phyloP scores from a whole-genome alignment of 2,113 vertebrate species.

The Myocastor coypus region DNA sequence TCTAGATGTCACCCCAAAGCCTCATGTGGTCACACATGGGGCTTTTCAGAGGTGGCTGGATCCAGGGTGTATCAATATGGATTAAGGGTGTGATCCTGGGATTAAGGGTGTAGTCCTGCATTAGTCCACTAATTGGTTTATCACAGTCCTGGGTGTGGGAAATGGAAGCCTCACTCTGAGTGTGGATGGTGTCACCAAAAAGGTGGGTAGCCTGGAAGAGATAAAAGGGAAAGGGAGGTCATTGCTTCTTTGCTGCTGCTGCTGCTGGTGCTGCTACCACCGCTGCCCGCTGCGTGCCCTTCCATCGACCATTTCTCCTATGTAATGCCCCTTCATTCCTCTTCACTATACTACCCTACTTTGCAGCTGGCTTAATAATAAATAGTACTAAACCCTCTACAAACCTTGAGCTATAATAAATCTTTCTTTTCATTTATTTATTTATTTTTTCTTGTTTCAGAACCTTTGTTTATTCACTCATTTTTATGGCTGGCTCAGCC shows the following conservation, averaged over 20 bases:
- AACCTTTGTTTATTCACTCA: too few relatives aligned
- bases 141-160: neutral
- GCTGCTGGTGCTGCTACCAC: neutral
- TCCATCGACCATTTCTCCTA: neutral
- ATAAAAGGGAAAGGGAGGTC: neutral
- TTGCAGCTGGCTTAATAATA: neutral
- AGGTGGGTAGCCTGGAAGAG: neutral
- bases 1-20: neutral
- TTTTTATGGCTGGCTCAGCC: too few relatives aligned
- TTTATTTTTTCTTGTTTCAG: too few relatives aligned
- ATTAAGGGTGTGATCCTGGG: neutral
- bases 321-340: neutral
- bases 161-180: neutral
- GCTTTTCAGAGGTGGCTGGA: neutral
- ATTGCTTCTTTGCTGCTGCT: neutral
- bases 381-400: neutral
- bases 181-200: neutral
- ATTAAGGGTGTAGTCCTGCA: neutral
- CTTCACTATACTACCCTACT: neutral
- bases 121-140: neutral
- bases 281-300: neutral
- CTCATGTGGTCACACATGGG: neutral
- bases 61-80: neutral
- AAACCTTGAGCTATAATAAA: neutral
- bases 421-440: neutral